Conservation (phyloP, 2,113 vertebrate genomes). For the Sturnus vulgaris region DNA sequence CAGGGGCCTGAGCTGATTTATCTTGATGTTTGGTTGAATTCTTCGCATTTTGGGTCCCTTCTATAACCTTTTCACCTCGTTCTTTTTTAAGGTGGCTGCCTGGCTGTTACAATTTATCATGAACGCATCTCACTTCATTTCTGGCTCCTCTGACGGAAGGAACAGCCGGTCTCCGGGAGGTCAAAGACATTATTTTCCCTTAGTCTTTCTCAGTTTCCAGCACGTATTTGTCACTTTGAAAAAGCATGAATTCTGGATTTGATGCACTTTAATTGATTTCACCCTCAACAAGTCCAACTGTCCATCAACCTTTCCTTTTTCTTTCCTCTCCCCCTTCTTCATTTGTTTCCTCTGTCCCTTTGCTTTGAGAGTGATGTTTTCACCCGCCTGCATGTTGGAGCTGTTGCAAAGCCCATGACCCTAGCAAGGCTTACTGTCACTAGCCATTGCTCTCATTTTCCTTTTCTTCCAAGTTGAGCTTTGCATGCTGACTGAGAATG, state of each 20-base stretch:
- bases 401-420: constrained; percentile 30
- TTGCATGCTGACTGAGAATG: neutral
- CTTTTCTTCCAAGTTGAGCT: neutral
- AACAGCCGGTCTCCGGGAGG: constrained; percentile 79
- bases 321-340: constrained; percentile 45
- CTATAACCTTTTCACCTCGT: constrained; percentile 80
- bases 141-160: constrained; percentile 71
- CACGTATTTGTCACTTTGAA: constrained; percentile 89
- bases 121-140: constrained; percentile 71
- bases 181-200: constrained; percentile 78
- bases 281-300: constrained; percentile 81
- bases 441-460: neutral
- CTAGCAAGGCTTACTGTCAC: neutral
- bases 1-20: constrained; percentile 71
- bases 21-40: constrained; percentile 78
- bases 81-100: constrained; percentile 76
- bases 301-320: constrained; percentile 70
- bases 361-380: constrained; percentile 57
- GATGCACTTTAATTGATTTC: constrained; percentile 96
- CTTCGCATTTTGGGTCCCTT: constrained; percentile 75
- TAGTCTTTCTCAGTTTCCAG: constrained; percentile 80
- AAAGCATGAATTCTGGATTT: constrained; percentile 92
- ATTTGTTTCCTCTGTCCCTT: constrained; percentile 51
- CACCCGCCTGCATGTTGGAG: constrained; percentile 42
- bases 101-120: constrained; percentile 80